Evolutionary conservation across 2,888 invertebrate species (phyloP), one percentile per base, ranked within the genome.

Genomic region (Psylliodes chrysocephalus): DNA sequence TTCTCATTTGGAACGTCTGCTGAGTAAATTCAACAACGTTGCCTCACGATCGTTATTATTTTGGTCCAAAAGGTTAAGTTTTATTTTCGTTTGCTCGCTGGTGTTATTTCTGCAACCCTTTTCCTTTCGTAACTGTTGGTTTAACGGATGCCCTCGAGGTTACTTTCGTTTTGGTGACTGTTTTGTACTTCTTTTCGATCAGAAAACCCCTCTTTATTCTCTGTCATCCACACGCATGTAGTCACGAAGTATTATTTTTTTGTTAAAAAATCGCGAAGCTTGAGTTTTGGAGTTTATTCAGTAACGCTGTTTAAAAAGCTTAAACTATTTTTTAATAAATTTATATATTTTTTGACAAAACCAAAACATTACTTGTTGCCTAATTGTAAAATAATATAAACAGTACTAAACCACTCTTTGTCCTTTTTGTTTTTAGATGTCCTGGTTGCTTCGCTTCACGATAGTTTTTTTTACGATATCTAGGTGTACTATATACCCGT

Each of bases 61-160:
- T 66, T 61, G 49, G 69, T 68, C 70, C 67, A 62, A 69, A 70
- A 71, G 71, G 71, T 67, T 68, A 72, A 73, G 62, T 74, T 72
- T 73, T 74, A 75, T 75, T 74, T 74, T 74, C 73, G 67, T 75
- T 75, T 65, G 67, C 64, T 72, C 67, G 67, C 61, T 69, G 69
- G 67, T 75, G 74, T 75, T 75, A 72, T 75, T 75, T 75, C 73
- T 73, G 67, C 72, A 75, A 74, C 74, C 75, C 75, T 72, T 75
- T 70, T 68, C 64, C 67, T 69, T 66, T 47, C 40, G 55, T 60
- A 64, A 63, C 63, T 75, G 74, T 75, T 75, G 70, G 71, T 74
- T 75, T 73, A 71, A 68, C 69, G 68, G 69, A 71, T 66, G 69
- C 72, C 74, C 74, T 71, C 67, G 71, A 70, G 72, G 68, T 69